These are phyloP conservation scores for Malthinus flaveolus DNA, from an alignment of 2,888 invertebrate species.

Conservation along the genomic window DNA sequence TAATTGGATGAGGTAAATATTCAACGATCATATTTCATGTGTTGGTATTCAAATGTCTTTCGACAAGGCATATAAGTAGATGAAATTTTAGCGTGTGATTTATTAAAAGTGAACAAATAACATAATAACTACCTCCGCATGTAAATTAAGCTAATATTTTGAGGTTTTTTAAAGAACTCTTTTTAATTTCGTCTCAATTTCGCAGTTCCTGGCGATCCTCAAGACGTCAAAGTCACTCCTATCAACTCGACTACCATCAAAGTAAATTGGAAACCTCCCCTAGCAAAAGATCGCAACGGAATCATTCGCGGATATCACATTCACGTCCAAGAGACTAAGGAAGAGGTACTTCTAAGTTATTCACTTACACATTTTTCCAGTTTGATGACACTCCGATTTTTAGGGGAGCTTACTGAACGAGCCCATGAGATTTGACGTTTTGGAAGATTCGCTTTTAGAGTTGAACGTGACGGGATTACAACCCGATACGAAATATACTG, in stretches of 20 bases:
- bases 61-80: slow-evolving; percentile 31
- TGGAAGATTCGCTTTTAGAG: slow-evolving; percentile 76
- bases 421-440: slow-evolving; percentile 84
- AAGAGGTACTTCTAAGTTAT: slow-evolving; percentile 64
- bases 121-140: slow-evolving; percentile 52
- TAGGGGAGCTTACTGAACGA: slow-evolving; percentile 81
- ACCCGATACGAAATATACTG: slow-evolving; percentile 92
- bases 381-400: slow-evolving; percentile 8
- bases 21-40: slow-evolving; percentile 55
- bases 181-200: slow-evolving; percentile 37
- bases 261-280: slow-evolving; percentile 93
- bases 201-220: slow-evolving; percentile 97
- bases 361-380: neutral
- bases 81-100: slow-evolving; percentile 40
- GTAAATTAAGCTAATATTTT: slow-evolving; percentile 36
- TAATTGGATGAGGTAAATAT: slow-evolving; percentile 53
- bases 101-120: slow-evolving; percentile 35
- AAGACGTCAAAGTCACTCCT: slow-evolving; percentile 84
- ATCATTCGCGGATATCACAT: slow-evolving; percentile 97
- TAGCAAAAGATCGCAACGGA: slow-evolving; percentile 89
- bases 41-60: slow-evolving; percentile 73
- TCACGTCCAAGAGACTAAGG: slow-evolving; percentile 87
- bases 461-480: slow-evolving; percentile 87
- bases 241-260: slow-evolving; percentile 96
- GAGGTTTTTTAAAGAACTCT: neutral